Base-by-base conservation (phyloP, 2,113 vertebrate genomes). In the Gymnocephalus cernua region DNA sequence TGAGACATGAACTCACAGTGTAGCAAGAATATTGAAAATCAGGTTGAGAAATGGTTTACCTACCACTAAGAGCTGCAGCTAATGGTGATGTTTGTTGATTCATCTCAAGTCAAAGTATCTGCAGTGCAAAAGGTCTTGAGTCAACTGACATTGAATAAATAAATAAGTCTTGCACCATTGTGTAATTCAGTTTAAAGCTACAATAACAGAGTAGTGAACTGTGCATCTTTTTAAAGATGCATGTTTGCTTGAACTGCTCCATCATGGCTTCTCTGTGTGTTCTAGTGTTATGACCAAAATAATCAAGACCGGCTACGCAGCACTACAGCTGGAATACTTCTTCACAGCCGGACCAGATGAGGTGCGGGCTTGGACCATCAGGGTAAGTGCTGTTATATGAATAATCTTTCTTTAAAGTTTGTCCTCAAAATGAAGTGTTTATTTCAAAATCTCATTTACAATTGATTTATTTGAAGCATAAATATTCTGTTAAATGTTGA, bases 291-390 rank as follows among this genome's bases (percentile, higher is more conserved):
- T 99, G 94, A 96, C 97, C 93, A 99, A 99, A 97, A 99, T 99
- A 95, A 99, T 99, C 95, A 99, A 99, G 96, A 95, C 95, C 58
- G 98, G 98, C 83, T 99, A 98, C 87, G 95, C 97, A 82, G 96
- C 97, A 61, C 96, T 99, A 79, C 98, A 98, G 93, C 96, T 99
- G 93, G 98, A 99, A 94, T 99, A 99, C 95, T 99, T 99, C 96
- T 99, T 99, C 95, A 99, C 98, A 83, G 98, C 98, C 74, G 98
- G 98, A 94, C 97, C 97, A 91, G 98, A 99, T 88, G 98, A 99
- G 96, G 98, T 99, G 92, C 96, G 97, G 92, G 98, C 98, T 45
- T 99, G 98, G 98, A 99, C 98, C 94, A 90, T 99, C 95, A 98
- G 96, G 96, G 98, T 99, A 95, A 97, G 97, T 94, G 35, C 11